Evolutionary conservation across 2,113 vertebrate genomes (phyloP).

Genomic region (Ammodytes marinus): DNA sequence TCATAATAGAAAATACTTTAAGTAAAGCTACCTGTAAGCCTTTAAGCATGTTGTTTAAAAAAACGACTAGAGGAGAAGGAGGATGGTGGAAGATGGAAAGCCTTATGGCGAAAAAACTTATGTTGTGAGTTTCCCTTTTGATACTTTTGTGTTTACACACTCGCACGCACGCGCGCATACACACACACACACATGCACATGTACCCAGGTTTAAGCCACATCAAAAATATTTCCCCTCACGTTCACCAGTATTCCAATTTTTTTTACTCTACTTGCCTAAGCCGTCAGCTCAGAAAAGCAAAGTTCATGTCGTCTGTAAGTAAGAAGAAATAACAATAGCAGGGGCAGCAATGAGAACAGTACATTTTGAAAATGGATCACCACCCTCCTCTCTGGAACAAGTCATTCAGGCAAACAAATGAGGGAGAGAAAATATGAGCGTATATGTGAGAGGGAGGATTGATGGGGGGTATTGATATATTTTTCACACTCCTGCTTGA

Average conservation of each 20-base stretch:
- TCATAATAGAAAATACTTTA: slow-evolving; percentile 18
- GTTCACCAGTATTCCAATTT: background rate
- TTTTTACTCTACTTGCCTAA: background rate
- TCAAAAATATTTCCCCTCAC: background rate
- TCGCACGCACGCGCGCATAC: too few relatives aligned
- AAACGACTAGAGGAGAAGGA: background rate
- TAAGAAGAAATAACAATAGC: slow-evolving; percentile 48
- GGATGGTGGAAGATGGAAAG: slow-evolving; percentile 11
- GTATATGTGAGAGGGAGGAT: slow-evolving; percentile 53
- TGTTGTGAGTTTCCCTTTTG: slow-evolving; percentile 19
- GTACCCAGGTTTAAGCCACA: background rate
- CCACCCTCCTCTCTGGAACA: slow-evolving; percentile 53
- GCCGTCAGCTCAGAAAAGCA: slow-evolving; percentile 21
- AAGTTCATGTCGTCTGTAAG: slow-evolving; percentile 47
- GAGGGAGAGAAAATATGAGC: slow-evolving; percentile 39
- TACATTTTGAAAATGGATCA: slow-evolving; percentile 56
- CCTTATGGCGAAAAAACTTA: slow-evolving; percentile 30
- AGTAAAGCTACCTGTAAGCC: slow-evolving; percentile 28
- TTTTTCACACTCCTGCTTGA: slow-evolving; percentile 71
- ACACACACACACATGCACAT: slow-evolving; percentile 16
- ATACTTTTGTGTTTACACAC: slow-evolving; percentile 16
- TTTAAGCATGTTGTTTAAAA: background rate
- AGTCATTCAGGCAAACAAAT: slow-evolving; percentile 58
- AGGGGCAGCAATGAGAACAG: slow-evolving; percentile 31
- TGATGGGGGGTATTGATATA: slow-evolving; percentile 66